Conservation (phyloP, 2,888 invertebrate species). For the Stenodera caucasica region DNA sequence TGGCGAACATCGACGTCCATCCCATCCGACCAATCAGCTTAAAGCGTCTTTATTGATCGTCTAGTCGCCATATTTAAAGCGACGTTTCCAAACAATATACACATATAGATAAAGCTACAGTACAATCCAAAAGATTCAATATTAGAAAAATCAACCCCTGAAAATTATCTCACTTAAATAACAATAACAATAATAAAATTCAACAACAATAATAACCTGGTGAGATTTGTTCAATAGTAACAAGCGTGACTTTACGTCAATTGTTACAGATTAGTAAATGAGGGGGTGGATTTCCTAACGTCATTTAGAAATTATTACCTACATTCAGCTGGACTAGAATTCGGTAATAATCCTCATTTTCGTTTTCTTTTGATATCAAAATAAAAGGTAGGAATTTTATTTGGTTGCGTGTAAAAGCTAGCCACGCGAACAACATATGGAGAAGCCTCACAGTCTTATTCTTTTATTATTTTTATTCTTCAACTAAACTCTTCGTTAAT, state of each 20-base stretch:
- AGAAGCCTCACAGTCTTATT: constrained; percentile 2
- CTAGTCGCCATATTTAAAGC: constrained; percentile 47
- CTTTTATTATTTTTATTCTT: neutral
- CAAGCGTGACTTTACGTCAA: constrained; percentile 11
- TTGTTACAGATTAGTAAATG: constrained; percentile 2
- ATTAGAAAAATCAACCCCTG: too few relatives aligned
- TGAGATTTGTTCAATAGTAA: constrained; percentile 11
- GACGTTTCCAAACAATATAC: neutral
- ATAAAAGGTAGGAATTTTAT: constrained; percentile 2
- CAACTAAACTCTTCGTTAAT: neutral
- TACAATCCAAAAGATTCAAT: constrained; percentile 18
- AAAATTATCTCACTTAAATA: too few relatives aligned
- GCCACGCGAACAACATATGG: constrained; percentile 34
- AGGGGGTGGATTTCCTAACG: constrained; percentile 15
- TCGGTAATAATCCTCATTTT: neutral
- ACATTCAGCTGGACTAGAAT: neutral
- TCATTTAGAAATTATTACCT: constrained; percentile 14
- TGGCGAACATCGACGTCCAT: constrained; percentile 49
- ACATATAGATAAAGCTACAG: constrained; percentile 17
- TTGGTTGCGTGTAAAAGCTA: constrained; percentile 20
- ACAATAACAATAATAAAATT: neutral
- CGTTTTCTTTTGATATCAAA: too few relatives aligned
- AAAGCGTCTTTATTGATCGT: constrained; percentile 51
- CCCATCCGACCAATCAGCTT: constrained; percentile 45
- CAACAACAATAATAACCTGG: constrained; percentile 12